These are phyloP conservation scores for Mesembrinibis cayennensis DNA, from an alignment of 2,113 vertebrate genomes.

Conservation along the genomic window DNA sequence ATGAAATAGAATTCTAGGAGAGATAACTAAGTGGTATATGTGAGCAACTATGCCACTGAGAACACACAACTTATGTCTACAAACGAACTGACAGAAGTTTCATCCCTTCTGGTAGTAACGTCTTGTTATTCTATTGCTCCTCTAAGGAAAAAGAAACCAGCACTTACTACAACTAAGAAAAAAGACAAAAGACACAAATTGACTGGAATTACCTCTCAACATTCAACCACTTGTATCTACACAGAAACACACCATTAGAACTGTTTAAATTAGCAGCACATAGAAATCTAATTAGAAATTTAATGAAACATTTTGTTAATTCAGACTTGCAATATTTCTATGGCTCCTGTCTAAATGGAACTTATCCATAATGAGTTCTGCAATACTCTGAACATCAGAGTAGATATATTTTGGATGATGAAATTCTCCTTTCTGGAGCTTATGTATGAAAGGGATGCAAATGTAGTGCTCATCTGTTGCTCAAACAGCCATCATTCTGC, in stretches of 20 bases:
- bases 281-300: background rate
- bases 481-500: background rate
- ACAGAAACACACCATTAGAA: background rate
- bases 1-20: background rate
- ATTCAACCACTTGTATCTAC: background rate
- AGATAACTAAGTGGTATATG: background rate
- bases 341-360: background rate
- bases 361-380: background rate
- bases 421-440: background rate
- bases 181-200: background rate
- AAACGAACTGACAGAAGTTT: background rate
- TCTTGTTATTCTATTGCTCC: background rate
- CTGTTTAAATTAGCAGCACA: background rate
- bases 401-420: background rate
- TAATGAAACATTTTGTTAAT: background rate
- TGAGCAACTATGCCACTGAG: background rate
- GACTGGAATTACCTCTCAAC: background rate
- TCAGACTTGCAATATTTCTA: background rate
- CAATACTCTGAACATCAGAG: background rate
- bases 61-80: background rate
- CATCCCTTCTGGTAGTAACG: background rate
- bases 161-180: background rate
- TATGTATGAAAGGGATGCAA: background rate
- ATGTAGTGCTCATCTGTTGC: background rate
- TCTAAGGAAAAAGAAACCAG: background rate